Evolutionary conservation across 2,113 vertebrate species (phyloP).

Genomic region (Campylomormyrus tamandua): DNA sequence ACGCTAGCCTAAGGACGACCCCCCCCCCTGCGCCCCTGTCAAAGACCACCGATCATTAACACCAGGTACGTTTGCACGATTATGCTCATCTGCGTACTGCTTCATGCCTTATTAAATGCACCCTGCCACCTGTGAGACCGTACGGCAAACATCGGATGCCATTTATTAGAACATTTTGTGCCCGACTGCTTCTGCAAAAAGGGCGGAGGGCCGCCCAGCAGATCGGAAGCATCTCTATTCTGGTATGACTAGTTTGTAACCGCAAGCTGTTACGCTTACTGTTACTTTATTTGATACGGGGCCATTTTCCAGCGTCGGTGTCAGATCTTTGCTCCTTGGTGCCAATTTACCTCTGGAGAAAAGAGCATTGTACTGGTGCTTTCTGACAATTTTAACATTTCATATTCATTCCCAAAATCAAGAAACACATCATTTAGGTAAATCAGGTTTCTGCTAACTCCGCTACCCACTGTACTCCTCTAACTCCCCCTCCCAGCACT

Average conservation of each 20-base stretch:
- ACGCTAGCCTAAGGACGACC: not conserved
- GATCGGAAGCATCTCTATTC: not conserved
- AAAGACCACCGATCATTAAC: not conserved
- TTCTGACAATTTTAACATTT: not conserved
- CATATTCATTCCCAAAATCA: not conserved
- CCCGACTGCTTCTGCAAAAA: not conserved
- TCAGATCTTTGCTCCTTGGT: not conserved
- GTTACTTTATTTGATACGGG: not conserved
- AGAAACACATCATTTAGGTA: not conserved
- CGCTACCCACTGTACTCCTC: not conserved
- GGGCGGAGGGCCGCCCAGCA: not conserved
- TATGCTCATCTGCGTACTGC: not conserved
- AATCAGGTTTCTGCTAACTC: not conserved
- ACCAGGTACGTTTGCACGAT: not conserved
- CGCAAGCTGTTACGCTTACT: not conserved
- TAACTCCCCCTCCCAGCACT: not conserved
- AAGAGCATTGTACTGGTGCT: not conserved
- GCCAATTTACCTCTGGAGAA: not conserved
- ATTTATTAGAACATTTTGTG: not conserved
- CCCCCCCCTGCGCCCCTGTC: not conserved
- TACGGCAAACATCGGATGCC: not conserved
- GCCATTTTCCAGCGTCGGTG: not conserved
- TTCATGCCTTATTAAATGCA: not conserved
- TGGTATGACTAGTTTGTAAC: not conserved
- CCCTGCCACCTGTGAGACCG: not conserved